phyloP scores from a whole-genome alignment of 2,888 invertebrate species.

The Tinea trinotella region DNA sequence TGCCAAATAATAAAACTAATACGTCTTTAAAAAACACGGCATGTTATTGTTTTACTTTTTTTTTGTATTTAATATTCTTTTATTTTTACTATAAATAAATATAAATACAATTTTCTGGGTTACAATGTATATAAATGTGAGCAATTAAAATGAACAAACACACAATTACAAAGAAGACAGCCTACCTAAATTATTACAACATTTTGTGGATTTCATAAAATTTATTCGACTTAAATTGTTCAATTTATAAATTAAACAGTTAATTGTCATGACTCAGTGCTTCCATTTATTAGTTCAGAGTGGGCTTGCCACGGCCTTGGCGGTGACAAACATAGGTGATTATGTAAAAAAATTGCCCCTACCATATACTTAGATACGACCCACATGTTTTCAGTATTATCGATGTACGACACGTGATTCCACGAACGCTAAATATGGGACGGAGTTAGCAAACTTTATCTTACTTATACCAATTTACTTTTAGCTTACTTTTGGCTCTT shows the following conservation, averaged over 20 bases:
- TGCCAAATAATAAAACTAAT: too few species aligned
- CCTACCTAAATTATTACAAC: neutral
- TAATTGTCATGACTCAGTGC: constrained; percentile 6
- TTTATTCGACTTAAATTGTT: constrained; percentile 3
- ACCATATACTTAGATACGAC: neutral
- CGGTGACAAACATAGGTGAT: neutral
- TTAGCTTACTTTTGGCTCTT: too few species aligned
- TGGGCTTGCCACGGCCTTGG: constrained; percentile 2
- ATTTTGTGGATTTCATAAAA: neutral
- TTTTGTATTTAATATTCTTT: too few species aligned
- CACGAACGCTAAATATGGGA: too few species aligned
- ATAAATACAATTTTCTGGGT: too few species aligned
- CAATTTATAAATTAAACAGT: constrained; percentile 8
- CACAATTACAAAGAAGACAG: neutral
- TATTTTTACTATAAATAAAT: too few species aligned
- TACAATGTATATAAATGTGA: too few species aligned
- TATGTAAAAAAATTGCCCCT: neutral
- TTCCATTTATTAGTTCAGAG: neutral
- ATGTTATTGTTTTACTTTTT: too few species aligned
- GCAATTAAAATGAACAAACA: neutral
- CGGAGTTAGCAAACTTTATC: too few species aligned
- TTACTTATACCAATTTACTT: too few species aligned
- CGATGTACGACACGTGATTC: too few species aligned
- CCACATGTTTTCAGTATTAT: neutral
- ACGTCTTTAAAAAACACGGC: too few species aligned